These are phyloP conservation scores for Chaenocephalus aceratus DNA, from an alignment of 2,113 vertebrate species.

Conservation along the genomic window DNA sequence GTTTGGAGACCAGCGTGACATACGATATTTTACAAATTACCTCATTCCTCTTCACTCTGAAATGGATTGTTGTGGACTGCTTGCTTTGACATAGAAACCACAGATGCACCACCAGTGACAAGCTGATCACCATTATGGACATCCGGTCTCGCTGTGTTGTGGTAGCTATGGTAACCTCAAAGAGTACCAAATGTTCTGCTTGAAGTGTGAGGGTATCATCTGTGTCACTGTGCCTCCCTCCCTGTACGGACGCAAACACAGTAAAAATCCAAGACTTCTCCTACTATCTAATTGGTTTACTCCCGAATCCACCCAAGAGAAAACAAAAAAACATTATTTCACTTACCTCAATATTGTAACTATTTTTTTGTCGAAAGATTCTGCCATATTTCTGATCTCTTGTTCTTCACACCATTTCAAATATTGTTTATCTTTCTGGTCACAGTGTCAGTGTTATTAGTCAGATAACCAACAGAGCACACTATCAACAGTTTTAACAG, in stretches of 20 bases:
- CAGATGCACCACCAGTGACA: slow-evolving; percentile 53
- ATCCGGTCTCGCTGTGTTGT: slow-evolving; percentile 78
- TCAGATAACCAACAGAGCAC: no score
- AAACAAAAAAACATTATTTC: slow-evolving; percentile 1
- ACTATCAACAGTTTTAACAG: no score
- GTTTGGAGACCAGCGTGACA: neutral
- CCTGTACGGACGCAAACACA: slow-evolving; percentile 33
- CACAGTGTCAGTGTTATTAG: no score
- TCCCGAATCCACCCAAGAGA: slow-evolving; percentile 7
- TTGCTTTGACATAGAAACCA: slow-evolving; percentile 61
- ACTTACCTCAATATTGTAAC: neutral
- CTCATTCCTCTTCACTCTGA: slow-evolving; percentile 2
- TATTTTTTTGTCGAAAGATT: neutral
- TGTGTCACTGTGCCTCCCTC: slow-evolving; percentile 65
- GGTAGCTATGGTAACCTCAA: slow-evolving; percentile 83
- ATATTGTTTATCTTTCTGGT: no score
- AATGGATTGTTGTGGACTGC: slow-evolving; percentile 18
- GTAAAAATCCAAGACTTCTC: slow-evolving; percentile 42
- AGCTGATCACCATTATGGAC: slow-evolving; percentile 77
- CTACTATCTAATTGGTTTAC: slow-evolving; percentile 30
- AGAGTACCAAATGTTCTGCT: slow-evolving; percentile 78
- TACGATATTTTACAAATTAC: slow-evolving; percentile 4
- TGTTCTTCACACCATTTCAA: neutral
- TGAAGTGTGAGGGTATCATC: slow-evolving; percentile 77
- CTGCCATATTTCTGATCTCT: neutral